Evolutionary conservation across 2,888 invertebrate genomes (phyloP).

Genomic region (Cheilosia soror): DNA sequence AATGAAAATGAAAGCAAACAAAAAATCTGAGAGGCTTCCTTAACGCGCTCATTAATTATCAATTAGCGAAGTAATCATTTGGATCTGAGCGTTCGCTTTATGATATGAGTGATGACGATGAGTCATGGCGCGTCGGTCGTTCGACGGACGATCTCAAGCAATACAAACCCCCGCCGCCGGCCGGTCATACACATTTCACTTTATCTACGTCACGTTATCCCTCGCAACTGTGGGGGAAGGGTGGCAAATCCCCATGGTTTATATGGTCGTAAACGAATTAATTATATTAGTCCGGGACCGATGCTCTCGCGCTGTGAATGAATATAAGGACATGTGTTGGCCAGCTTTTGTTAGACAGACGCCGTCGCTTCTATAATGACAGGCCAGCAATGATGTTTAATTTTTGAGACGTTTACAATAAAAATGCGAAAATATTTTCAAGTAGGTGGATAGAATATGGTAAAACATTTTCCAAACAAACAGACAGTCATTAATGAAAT

Average conservation of each 20-base stretch:
- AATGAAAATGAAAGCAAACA: not conserved
- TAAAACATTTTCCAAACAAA: constrained; percentile 42
- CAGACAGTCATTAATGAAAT: constrained; percentile 45
- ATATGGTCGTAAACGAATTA: constrained; percentile 31
- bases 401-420: constrained; percentile 47
- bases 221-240: not conserved
- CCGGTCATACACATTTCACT: constrained; percentile 29
- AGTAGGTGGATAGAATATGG: constrained; percentile 29
- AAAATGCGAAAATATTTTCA: constrained; percentile 25
- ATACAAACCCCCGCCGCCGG: not conserved
- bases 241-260: constrained; percentile 42
- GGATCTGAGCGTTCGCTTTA: constrained; percentile 28
- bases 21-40: constrained; percentile 36
- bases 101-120: constrained; percentile 23
- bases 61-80: constrained; percentile 50
- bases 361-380: constrained; percentile 27
- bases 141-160: constrained; percentile 23
- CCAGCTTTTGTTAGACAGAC: constrained; percentile 20
- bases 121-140: constrained; percentile 38
- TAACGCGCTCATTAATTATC: constrained; percentile 58
- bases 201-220: constrained; percentile 39
- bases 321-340: constrained; percentile 46
- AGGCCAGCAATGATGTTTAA: constrained; percentile 32
- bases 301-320: not conserved
- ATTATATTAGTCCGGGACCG: constrained; percentile 11